Percentiles rank a stretch among this genome's conserved stretches.
Evolutionary conservation across 1,140 invertebrate genomes (phyloP).

Genomic region (Acromyrmex echinatior): DNA sequence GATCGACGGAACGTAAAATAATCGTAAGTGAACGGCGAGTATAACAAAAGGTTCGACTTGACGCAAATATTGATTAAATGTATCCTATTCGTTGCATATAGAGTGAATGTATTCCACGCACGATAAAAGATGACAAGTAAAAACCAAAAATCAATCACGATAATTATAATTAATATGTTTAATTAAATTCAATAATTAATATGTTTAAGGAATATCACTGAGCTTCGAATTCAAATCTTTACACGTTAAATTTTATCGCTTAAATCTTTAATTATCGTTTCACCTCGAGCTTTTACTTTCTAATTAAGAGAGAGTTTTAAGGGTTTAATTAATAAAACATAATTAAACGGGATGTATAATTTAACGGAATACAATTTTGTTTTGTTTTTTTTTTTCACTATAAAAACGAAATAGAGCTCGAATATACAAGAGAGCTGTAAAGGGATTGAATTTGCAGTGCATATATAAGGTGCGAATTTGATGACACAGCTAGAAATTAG

Average conservation of each 20-base stretch:
- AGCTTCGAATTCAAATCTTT: neutral
- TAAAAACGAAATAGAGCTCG: neutral
- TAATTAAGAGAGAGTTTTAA: neutral
- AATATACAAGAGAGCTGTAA: neutral
- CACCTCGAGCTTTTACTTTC: neutral
- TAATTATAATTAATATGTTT: slow-evolving; percentile 9
- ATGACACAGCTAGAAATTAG: slow-evolving; percentile 36
- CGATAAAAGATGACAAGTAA: slow-evolving; percentile 5
- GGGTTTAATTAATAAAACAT: neutral
- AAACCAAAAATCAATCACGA: slow-evolving; percentile 13
- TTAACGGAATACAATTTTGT: neutral
- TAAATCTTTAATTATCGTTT: slow-evolving; percentile 2
- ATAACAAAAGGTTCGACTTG: slow-evolving; percentile 34
- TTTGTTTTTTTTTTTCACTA: neutral
- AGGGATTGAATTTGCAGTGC: neutral
- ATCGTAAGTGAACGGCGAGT: slow-evolving; percentile 40
- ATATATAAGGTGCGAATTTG: neutral
- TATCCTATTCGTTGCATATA: slow-evolving; percentile 19
- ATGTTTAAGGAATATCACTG: neutral
- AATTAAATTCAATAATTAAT: slow-evolving; percentile 17
- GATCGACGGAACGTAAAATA: slow-evolving; percentile 38
- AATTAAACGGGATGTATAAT: neutral
- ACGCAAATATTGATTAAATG: slow-evolving; percentile 29
- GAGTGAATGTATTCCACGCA: neutral
- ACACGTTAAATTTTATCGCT: neutral